Percentiles rank a stretch among this genome's conserved stretches.
Evolutionary conservation across 2,113 vertebrate genomes (phyloP).

Genomic region (Zosterops borbonicus): DNA sequence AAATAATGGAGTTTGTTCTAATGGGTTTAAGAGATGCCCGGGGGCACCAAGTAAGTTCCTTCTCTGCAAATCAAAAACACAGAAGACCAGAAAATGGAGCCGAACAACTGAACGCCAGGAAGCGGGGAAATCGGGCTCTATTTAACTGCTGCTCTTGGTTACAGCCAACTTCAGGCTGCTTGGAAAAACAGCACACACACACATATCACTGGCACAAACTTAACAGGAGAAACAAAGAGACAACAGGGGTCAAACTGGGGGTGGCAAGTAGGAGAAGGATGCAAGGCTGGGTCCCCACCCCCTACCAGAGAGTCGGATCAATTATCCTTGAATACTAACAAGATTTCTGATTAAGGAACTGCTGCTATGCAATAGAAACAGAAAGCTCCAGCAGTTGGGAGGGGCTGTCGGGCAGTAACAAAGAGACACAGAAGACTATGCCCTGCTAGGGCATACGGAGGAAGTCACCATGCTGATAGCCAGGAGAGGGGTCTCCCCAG

Average conservation of each 20-base stretch:
- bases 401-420: conserved; percentile 43
- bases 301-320: conserved; percentile 63
- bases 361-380: conserved; percentile 50
- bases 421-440: conserved; percentile 46
- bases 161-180: conserved; percentile 71
- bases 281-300: conserved; percentile 44
- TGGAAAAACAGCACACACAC: conserved; percentile 73
- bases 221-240: conserved; percentile 77
- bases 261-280: conserved; percentile 61
- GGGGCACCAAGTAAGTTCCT: conserved; percentile 73
- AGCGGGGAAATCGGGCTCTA: conserved; percentile 67
- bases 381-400: conserved; percentile 39
- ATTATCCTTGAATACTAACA: conserved; percentile 69
- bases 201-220: conserved; percentile 73
- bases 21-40: conserved; percentile 72
- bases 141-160: conserved; percentile 72
- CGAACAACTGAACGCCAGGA: conserved; percentile 67
- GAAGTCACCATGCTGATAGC: conserved; percentile 26
- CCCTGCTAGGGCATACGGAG: conserved; percentile 1
- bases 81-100: conserved; percentile 77
- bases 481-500: conserved; percentile 5
- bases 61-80: conserved; percentile 76
- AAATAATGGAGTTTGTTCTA: conserved; percentile 67
- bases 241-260: conserved; percentile 73
- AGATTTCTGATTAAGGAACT: conserved; percentile 66